Percentiles rank a stretch among this genome's conserved stretches.
Conservation (phyloP, 2,888 invertebrate genomes). For the Orthonevra nobilis region DNA sequence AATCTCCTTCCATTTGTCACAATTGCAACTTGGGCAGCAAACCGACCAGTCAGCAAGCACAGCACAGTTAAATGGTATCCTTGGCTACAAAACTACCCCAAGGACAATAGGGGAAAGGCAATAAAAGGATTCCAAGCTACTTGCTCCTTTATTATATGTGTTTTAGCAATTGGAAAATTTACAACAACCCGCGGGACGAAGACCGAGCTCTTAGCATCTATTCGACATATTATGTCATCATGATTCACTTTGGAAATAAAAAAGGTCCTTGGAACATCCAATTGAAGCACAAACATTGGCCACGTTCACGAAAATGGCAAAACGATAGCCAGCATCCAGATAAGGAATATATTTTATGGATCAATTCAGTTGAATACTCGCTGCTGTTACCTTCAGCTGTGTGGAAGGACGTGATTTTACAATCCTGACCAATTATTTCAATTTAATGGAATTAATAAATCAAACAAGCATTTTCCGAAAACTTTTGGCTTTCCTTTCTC, state of each 20-base stretch:
- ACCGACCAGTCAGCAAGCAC: no score
- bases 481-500: no score
- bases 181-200: not conserved
- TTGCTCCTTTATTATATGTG: not conserved
- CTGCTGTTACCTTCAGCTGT: no score
- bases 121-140: constrained; percentile 18
- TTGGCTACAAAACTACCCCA: constrained; percentile 24
- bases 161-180: not conserved
- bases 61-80: constrained; percentile 17
- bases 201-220: not conserved
- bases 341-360: constrained; percentile 13
- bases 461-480: constrained; percentile 1
- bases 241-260: not conserved
- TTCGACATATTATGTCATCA: constrained; percentile 10
- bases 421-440: constrained; percentile 14
- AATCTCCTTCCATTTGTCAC: constrained; percentile 5
- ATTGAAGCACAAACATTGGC: not conserved
- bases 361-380: not conserved
- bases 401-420: constrained; percentile 8
- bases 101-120: constrained; percentile 4
- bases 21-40: not conserved
- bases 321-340: not conserved
- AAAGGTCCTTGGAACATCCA: not conserved
- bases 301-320: not conserved
- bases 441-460: constrained; percentile 21